Evolutionary conservation across 37 sponge, comb jelly and placozoan genomes (phyloP).

Genomic region (Eunapius fragilis): DNA sequence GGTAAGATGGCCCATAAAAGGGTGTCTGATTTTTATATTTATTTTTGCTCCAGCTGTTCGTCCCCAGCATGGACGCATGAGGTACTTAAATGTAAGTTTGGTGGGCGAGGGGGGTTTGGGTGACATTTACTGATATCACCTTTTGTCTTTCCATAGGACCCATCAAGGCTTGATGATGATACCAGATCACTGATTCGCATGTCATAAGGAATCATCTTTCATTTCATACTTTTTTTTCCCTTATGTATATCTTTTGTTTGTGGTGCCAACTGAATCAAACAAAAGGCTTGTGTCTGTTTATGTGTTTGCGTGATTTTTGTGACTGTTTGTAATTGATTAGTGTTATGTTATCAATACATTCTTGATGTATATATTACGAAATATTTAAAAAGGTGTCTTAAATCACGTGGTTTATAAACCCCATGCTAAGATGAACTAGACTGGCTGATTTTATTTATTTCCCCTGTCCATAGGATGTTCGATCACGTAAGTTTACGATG

Average conservation of each 20-base stretch:
- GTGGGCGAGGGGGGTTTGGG: neutral
- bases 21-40: neutral
- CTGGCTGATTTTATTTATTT: too few species aligned
- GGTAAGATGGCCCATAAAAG: conserved; percentile 56
- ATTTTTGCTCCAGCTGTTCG: neutral
- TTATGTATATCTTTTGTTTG: neutral
- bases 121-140: neutral
- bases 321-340: neutral
- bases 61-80: neutral
- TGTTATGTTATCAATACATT: neutral
- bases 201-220: neutral
- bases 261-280: neutral
- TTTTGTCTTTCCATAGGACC: neutral
- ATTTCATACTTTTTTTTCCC: neutral
- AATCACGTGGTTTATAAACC: too few species aligned
- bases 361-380: neutral
- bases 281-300: neutral
- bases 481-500: too few species aligned
- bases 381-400: too few species aligned
- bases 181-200: neutral
- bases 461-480: too few species aligned
- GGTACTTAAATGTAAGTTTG: neutral
- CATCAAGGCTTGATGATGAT: neutral
- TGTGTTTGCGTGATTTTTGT: neutral
- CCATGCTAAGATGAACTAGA: too few species aligned